phyloP scores from a whole-genome alignment of 2,888 invertebrate genomes.

The Caenorhabditis parvicauda region DNA sequence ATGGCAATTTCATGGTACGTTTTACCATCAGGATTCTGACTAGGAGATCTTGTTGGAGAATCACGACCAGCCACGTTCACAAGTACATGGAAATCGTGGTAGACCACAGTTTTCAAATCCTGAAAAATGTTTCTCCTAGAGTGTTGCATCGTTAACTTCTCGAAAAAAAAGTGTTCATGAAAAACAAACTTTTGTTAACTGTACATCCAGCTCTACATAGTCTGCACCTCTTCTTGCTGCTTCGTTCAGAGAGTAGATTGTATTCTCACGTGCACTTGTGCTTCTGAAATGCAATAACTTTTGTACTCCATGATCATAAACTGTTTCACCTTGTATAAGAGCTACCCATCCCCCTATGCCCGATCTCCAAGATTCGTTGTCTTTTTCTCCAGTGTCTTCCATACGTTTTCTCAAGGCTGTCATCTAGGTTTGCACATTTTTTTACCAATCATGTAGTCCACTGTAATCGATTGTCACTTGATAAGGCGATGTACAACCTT shows the following conservation, averaged over 20 bases:
- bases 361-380: slow-evolving; percentile 75
- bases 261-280: slow-evolving; percentile 81
- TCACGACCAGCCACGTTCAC: slow-evolving; percentile 67
- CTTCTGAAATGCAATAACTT: slow-evolving; percentile 13
- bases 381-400: slow-evolving; percentile 44
- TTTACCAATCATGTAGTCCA: slow-evolving; percentile 43
- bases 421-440: slow-evolving; percentile 15
- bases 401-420: slow-evolving; percentile 12
- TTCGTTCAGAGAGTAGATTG: slow-evolving; percentile 86
- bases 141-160: not conserved
- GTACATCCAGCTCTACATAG: slow-evolving; percentile 97
- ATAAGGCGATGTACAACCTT: slow-evolving; percentile 16
- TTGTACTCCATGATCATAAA: not conserved
- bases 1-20: slow-evolving; percentile 41
- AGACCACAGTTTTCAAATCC: slow-evolving; percentile 77
- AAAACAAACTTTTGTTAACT: slow-evolving; percentile 76
- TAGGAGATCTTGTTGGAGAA: slow-evolving; percentile 15
- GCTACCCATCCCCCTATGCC: slow-evolving; percentile 91
- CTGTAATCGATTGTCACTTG: slow-evolving; percentile 13
- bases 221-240: slow-evolving; percentile 92
- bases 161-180: not conserved
- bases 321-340: slow-evolving; percentile 69
- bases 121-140: slow-evolving; percentile 2
- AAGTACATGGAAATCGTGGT: slow-evolving; percentile 93
- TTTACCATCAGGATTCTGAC: slow-evolving; percentile 14